Conservation (phyloP, 1,140 invertebrate genomes). For the Coptotermes formosanus region DNA sequence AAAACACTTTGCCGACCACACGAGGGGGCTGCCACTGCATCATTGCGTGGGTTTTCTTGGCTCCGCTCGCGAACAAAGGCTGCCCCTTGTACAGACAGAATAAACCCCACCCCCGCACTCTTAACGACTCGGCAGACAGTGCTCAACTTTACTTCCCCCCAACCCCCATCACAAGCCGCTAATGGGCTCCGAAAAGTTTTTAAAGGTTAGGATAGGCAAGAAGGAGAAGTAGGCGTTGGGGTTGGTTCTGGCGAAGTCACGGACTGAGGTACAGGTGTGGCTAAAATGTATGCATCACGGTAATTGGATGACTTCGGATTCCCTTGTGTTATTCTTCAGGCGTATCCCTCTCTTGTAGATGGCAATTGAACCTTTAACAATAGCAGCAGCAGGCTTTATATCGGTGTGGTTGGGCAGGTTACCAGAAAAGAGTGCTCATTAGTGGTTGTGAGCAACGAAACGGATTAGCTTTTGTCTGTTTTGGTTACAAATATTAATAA, state of each 20-base stretch:
- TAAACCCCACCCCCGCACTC: neutral
- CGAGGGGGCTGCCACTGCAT: neutral
- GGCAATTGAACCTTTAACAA: neutral
- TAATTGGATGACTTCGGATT: slow-evolving; percentile 10
- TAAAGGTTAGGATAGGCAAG: slow-evolving; percentile 22
- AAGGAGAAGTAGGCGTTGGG: neutral
- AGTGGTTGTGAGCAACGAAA: too few relatives aligned
- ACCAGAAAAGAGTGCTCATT: too few relatives aligned
- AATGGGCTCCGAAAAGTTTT: slow-evolving; percentile 26
- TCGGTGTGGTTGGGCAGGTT: neutral
- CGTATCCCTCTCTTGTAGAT: neutral
- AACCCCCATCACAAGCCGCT: neutral
- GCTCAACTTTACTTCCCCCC: neutral
- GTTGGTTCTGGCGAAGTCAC: neutral
- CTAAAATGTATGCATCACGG: slow-evolving; percentile 17
- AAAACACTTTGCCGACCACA: neutral
- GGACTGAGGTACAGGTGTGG: slow-evolving; percentile 6
- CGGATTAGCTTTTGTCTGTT: too few relatives aligned
- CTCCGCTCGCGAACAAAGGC: neutral
- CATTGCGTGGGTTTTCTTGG: neutral
- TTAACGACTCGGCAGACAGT: slow-evolving; percentile 7
- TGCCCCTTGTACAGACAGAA: slow-evolving; percentile 1
- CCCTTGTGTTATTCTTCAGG: neutral
- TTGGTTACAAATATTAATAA: too few relatives aligned
- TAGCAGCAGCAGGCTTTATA: neutral